Base-by-base conservation (phyloP, 2,113 vertebrate species). In the Saimiri boliviensis region DNA sequence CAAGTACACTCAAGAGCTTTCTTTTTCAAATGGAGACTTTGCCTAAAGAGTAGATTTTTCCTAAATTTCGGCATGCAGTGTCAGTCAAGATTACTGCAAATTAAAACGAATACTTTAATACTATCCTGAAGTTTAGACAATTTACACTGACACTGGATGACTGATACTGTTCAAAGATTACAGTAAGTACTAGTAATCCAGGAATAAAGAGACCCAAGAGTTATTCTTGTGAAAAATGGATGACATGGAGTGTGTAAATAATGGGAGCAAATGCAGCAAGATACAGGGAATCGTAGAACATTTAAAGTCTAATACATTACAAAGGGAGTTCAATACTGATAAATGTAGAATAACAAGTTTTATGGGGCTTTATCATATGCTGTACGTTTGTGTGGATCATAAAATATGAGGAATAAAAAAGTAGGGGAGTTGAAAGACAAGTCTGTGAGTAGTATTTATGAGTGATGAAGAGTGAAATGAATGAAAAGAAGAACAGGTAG, bases 361-460 rank as follows among this genome's bases (percentile, higher is more conserved):
- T 98, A 79, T 89, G 73, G 84, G 91, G 81, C 94, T 97, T 98
- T 98, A 98, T 98, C 97, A 87, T 92, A 96, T 94, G 95, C 73
- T 45, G 0, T 98, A 98, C 98, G 95, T 97, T 96, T 47, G 42
- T 91, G 63, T 97, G 89, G 79, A 97, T 98, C 98, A 95, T 99
- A 98, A 98, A 98, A 98, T 97, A 98, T 23, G 79, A 97, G 6
- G 1, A 97, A 96, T 97, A 97, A 98, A 97, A 98, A 98, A 94
- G 54, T 83, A 97, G 21, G 76, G 70, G 94, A 96, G 95, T 96
- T 97, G 95, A 98, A 98, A 98, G 97, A 95, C 98, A 98, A 95
- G 95, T 97, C 92, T 93, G 66, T 95, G 92, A 94, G 83, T 97
- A 97, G 98, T 98, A 98, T 98, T 98, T 98, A 98, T 98, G 98